These are phyloP conservation scores for Phylloscopus collybita DNA, from an alignment of 2,797 vertebrate genomes.

Conservation along the genomic window DNA sequence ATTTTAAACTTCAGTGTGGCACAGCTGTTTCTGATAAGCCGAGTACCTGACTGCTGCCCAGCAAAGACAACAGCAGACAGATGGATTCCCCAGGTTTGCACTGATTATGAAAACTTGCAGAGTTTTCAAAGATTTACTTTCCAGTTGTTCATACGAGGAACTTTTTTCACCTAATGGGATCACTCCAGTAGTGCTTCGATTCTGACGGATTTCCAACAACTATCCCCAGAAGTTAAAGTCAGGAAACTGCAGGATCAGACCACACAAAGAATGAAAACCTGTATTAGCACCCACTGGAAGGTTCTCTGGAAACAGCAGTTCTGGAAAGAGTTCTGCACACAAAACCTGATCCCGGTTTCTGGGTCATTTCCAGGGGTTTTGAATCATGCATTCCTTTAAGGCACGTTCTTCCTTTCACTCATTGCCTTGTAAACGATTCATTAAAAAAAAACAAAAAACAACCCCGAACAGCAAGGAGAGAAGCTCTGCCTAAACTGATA, in stretches of 20 bases:
- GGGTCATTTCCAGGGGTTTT: slow-evolving; percentile 1
- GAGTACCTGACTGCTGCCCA: not conserved
- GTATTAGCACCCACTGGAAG: slow-evolving; percentile 15
- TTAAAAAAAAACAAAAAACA: not conserved
- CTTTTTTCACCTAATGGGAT: not conserved
- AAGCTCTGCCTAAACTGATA: not conserved
- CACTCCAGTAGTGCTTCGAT: not conserved
- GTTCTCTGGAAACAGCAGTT: slow-evolving; percentile 13
- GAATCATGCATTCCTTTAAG: slow-evolving; percentile 18
- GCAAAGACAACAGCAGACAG: not conserved
- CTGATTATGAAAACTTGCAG: not conserved
- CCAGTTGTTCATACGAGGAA: not conserved
- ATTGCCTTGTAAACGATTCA: not conserved
- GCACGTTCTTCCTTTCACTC: not conserved
- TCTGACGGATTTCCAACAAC: not conserved
- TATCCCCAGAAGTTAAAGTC: not conserved
- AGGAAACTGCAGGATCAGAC: not conserved
- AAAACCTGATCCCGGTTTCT: not conserved
- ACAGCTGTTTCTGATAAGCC: not conserved
- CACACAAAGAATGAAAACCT: not conserved
- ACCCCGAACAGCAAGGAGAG: not conserved
- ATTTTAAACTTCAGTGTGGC: not conserved
- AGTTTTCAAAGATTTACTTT: not conserved
- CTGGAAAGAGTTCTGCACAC: not conserved
- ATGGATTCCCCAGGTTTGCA: not conserved